A percentile compares a stretch with the other conserved stretches of the same genome.
Evolutionary conservation across 2,888 invertebrate genomes (phyloP).

Genomic region (Colostygia pectinataria): DNA sequence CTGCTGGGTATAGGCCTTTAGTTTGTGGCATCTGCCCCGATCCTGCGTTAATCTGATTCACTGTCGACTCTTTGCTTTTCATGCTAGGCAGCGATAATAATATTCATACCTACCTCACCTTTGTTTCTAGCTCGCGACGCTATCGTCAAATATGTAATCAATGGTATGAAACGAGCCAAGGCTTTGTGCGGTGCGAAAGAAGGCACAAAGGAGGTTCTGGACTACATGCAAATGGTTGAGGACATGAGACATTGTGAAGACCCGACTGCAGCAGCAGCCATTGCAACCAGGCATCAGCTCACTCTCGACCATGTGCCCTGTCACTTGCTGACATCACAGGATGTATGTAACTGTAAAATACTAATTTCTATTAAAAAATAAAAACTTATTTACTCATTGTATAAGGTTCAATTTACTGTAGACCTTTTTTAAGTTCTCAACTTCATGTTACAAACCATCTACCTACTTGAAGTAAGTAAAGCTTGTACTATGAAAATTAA

Average conservation of each 20-base stretch:
- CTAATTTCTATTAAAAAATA: neutral
- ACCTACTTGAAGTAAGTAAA: no score
- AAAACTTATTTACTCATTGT: neutral
- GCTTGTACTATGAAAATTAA: no score
- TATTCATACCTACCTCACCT: no score
- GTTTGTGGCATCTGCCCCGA: no score
- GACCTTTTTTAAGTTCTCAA: no score
- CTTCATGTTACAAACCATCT: no score
- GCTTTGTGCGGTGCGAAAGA: slow-evolving; percentile 61
- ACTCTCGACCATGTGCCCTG: slow-evolving; percentile 88
- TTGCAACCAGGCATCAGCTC: slow-evolving; percentile 78
- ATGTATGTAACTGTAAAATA: slow-evolving; percentile 82
- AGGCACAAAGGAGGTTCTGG: slow-evolving; percentile 64
- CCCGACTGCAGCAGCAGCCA: slow-evolving; percentile 71
- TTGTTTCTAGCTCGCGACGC: slow-evolving; percentile 64
- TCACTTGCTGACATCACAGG: slow-evolving; percentile 84
- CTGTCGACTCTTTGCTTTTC: no score
- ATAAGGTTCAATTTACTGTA: no score
- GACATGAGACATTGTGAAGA: slow-evolving; percentile 79
- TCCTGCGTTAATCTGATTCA: no score
- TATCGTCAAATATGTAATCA: slow-evolving; percentile 78
- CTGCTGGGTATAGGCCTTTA: no score
- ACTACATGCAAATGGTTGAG: slow-evolving; percentile 74
- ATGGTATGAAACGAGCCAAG: slow-evolving; percentile 77
- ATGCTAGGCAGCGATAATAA: no score